These are phyloP conservation scores for Caenorhabditis latens DNA, from an alignment of 1,140 invertebrate genomes.

Conservation along the genomic window DNA sequence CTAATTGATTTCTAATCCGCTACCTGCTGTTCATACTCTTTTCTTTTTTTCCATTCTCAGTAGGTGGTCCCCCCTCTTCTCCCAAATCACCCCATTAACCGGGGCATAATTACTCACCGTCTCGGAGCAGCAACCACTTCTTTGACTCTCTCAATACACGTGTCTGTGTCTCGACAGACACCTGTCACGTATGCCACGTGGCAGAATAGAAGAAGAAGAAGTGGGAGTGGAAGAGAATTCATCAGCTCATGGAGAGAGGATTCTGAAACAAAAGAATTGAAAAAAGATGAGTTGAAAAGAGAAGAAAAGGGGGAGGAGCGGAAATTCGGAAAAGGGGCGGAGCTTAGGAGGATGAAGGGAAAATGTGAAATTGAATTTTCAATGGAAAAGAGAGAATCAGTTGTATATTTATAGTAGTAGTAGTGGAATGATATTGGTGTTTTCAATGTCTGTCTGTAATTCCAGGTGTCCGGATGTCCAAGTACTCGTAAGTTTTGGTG, in stretches of 20 bases:
- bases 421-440: too few species aligned
- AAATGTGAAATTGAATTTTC: neutral
- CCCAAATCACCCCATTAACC: neutral
- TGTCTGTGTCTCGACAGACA: constrained; percentile 51
- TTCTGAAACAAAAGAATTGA: constrained; percentile 11
- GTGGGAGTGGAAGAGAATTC: neutral
- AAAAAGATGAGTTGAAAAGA: neutral
- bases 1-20: constrained; percentile 49
- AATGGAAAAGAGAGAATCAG: too few species aligned
- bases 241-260: neutral
- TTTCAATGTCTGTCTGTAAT: too few species aligned
- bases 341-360: neutral
- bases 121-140: constrained; percentile 55
- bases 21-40: constrained; percentile 25
- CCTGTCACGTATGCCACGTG: constrained; percentile 13
- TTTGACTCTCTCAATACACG: constrained; percentile 55
- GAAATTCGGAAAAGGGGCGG: neutral
- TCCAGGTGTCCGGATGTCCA: too few species aligned
- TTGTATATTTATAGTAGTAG: too few species aligned
- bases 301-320: neutral
- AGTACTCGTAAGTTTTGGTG: too few species aligned
- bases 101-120: constrained; percentile 29
- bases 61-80: neutral
- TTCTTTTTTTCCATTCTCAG: neutral
- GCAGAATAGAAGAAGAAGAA: constrained; percentile 28